Evolutionary conservation across 2,888 invertebrate genomes (phyloP).

Genomic region (Acleris literana): DNA sequence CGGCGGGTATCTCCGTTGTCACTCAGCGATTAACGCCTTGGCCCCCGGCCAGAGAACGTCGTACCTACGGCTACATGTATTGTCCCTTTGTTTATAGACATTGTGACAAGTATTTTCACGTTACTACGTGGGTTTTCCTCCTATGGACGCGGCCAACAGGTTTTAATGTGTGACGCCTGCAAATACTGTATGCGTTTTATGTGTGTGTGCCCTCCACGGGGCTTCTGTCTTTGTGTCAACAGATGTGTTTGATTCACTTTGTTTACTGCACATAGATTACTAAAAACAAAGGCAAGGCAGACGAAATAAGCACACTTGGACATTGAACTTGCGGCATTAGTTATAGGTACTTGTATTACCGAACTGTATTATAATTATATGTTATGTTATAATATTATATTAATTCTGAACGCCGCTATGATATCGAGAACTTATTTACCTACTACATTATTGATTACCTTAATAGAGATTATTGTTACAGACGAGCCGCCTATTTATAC

Average conservation of each 20-base stretch:
- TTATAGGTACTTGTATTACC: background rate
- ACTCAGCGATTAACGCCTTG: constrained; percentile 53
- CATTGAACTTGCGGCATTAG: background rate
- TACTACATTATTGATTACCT: background rate
- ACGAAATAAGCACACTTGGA: background rate
- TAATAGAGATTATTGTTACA: background rate
- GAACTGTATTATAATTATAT: background rate
- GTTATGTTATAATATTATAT: background rate
- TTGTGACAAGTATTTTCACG: constrained; percentile 28
- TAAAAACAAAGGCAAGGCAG: background rate
- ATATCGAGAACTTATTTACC: no score
- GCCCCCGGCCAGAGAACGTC: constrained; percentile 58
- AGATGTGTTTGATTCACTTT: no score
- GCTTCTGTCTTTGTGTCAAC: no score
- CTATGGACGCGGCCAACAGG: constrained; percentile 6
- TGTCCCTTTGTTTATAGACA: constrained; percentile 33
- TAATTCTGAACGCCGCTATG: no score
- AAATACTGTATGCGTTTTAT: background rate
- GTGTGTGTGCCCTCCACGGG: background rate
- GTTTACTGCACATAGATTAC: no score
- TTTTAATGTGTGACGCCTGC: constrained; percentile 10
- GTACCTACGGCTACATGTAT: constrained; percentile 36
- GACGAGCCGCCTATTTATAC: background rate
- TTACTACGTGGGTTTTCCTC: constrained; percentile 29
- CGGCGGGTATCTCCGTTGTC: constrained; percentile 62